These are phyloP conservation scores for Clunio marinus DNA, from an alignment of 2,888 invertebrate species.

Conservation along the genomic window DNA sequence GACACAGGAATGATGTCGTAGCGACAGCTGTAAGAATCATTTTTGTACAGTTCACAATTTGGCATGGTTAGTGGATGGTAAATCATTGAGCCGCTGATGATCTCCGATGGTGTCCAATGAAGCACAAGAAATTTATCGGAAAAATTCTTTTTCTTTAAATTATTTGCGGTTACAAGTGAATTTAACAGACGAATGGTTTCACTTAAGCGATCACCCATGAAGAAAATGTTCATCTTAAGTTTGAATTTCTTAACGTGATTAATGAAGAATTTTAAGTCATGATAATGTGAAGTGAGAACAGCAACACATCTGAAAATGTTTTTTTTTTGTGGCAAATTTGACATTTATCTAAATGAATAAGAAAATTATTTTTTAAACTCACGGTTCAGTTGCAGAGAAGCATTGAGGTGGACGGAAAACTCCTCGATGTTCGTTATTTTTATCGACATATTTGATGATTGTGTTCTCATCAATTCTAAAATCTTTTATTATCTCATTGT, in stretches of 20 bases:
- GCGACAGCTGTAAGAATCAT: slow-evolving; percentile 54
- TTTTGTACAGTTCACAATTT: slow-evolving; percentile 53
- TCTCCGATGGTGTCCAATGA: slow-evolving; percentile 64
- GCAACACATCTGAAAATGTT: slow-evolving; percentile 42
- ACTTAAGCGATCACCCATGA: slow-evolving; percentile 61
- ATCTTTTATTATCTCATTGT: background rate
- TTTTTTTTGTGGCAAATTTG: background rate
- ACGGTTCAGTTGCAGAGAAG: background rate
- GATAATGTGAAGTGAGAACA: slow-evolving; percentile 53
- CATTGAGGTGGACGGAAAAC: background rate
- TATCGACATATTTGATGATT: background rate
- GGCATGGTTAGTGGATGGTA: slow-evolving; percentile 60
- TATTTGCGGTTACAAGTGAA: background rate
- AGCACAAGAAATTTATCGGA: slow-evolving; percentile 56
- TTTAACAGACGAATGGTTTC: slow-evolving; percentile 48
- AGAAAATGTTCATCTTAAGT: slow-evolving; percentile 63
- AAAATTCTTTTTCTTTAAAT: background rate
- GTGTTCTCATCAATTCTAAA: background rate
- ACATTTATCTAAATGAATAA: background rate
- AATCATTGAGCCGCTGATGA: slow-evolving; percentile 53
- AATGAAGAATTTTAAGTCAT: slow-evolving; percentile 56
- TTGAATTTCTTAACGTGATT: slow-evolving; percentile 59
- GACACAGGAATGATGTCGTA: slow-evolving; percentile 63
- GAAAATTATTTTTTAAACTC: background rate
- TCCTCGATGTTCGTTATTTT: background rate